Percentiles rank a stretch among this genome's conserved stretches.
Evolutionary conservation across 1,140 invertebrate species (phyloP).

Genomic region (Plodia interpunctella): DNA sequence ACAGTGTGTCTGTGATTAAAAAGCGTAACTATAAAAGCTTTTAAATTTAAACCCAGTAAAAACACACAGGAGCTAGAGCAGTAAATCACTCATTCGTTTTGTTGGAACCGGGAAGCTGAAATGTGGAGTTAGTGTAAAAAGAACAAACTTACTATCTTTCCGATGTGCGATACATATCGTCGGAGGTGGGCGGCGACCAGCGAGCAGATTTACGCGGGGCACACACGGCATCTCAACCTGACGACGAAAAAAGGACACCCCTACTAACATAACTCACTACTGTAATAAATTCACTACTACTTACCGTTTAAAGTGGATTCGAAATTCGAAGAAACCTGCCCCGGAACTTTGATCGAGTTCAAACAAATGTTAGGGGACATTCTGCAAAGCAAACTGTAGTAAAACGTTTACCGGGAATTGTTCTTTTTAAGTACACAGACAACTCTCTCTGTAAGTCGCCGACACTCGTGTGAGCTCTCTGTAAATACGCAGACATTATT

Average conservation of each 20-base stretch:
- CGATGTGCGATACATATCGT: slow-evolving; percentile 3
- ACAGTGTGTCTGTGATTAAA: too few relatives aligned
- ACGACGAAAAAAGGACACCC: neutral
- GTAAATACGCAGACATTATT: slow-evolving; percentile 40
- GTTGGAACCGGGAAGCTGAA: neutral
- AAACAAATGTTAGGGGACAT: slow-evolving; percentile 5
- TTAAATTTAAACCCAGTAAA: too few relatives aligned
- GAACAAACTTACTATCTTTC: slow-evolving; percentile 4
- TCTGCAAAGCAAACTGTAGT: slow-evolving; percentile 24
- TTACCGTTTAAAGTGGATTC: neutral
- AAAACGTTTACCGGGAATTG: slow-evolving; percentile 45
- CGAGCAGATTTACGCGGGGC: neutral
- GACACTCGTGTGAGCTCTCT: slow-evolving; percentile 40
- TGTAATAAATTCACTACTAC: neutral
- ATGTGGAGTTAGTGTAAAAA: neutral
- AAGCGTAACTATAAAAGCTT: too few relatives aligned
- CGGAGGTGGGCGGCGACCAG: neutral
- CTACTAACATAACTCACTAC: neutral
- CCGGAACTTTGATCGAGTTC: neutral
- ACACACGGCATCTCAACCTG: neutral
- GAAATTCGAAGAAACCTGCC: neutral
- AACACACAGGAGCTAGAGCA: too few relatives aligned
- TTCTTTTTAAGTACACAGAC: slow-evolving; percentile 42
- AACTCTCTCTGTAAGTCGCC: slow-evolving; percentile 37
- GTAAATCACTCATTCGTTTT: slow-evolving; percentile 2